These are phyloP conservation scores for Eupithecia centaureata DNA, from an alignment of 2,888 invertebrate genomes.

Conservation along the genomic window DNA sequence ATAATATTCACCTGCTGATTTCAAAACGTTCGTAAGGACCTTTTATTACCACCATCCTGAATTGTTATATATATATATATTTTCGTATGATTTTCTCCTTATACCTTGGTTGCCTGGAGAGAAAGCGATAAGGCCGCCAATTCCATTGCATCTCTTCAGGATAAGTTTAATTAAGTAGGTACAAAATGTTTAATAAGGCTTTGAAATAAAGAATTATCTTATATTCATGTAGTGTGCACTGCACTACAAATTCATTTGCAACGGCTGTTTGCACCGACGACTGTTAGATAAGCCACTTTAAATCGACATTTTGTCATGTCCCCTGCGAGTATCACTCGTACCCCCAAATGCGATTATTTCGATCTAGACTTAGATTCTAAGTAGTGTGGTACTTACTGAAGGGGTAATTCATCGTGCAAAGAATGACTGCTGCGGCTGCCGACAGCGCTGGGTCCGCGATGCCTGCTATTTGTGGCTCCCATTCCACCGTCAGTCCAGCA, in stretches of 20 bases:
- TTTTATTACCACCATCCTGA: too few relatives aligned
- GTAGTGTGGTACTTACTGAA: conserved; percentile 83
- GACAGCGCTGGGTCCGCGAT: conserved; percentile 91
- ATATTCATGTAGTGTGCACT: background rate
- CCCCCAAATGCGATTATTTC: background rate
- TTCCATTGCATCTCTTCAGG: too few relatives aligned
- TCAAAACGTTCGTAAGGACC: too few relatives aligned
- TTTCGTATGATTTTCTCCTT: too few relatives aligned
- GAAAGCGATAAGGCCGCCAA: too few relatives aligned
- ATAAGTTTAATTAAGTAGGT: too few relatives aligned
- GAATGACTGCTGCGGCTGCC: conserved; percentile 87
- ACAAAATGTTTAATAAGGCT: too few relatives aligned
- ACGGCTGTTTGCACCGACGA: background rate
- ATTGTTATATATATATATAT: too few relatives aligned
- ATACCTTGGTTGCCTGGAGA: too few relatives aligned
- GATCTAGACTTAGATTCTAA: background rate
- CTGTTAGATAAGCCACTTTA: background rate
- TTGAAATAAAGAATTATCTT: too few relatives aligned
- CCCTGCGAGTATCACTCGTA: background rate
- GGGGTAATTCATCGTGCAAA: conserved; percentile 90
- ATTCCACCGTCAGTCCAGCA: conserved; percentile 74
- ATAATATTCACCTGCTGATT: background rate
- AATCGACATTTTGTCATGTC: background rate
- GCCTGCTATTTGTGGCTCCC: conserved; percentile 73
- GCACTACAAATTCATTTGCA: background rate